These are phyloP conservation scores for Phataginus tetradactyla DNA, from an alignment of 2,797 vertebrate species.

Conservation along the genomic window DNA sequence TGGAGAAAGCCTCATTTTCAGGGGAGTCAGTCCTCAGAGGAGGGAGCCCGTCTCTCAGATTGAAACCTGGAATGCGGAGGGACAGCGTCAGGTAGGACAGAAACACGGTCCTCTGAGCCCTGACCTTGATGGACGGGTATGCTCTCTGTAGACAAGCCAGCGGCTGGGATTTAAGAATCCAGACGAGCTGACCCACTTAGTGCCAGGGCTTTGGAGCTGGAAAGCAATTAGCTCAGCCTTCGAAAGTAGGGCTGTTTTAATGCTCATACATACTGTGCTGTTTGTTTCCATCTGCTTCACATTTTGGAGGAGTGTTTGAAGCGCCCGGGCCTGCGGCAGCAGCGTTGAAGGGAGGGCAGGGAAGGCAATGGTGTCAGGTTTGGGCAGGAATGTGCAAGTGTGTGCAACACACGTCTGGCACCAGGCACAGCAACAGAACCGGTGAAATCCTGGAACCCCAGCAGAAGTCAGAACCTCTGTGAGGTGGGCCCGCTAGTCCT, in stretches of 20 bases:
- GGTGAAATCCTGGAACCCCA: accelerated
- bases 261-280: not conserved
- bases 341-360: not conserved
- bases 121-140: not conserved
- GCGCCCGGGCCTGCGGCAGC: not conserved
- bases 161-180: not conserved
- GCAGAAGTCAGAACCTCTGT: not conserved
- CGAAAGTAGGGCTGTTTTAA: not conserved
- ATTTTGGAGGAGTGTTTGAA: not conserved
- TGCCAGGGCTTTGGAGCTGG: not conserved
- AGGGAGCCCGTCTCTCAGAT: not conserved
- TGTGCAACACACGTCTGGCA: accelerated
- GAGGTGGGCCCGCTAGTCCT: not conserved
- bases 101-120: not conserved
- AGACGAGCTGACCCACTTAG: not conserved
- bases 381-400: not conserved
- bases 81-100: not conserved
- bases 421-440: not conserved
- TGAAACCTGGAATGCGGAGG: not conserved
- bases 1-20: not conserved
- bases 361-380: not conserved
- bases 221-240: not conserved
- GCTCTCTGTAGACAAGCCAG: not conserved
- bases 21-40: no score
- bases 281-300: not conserved